Percentiles rank a stretch among this genome's conserved stretches.
Conservation (phyloP, 2,888 invertebrate genomes). For the Nomada hirtipes region DNA sequence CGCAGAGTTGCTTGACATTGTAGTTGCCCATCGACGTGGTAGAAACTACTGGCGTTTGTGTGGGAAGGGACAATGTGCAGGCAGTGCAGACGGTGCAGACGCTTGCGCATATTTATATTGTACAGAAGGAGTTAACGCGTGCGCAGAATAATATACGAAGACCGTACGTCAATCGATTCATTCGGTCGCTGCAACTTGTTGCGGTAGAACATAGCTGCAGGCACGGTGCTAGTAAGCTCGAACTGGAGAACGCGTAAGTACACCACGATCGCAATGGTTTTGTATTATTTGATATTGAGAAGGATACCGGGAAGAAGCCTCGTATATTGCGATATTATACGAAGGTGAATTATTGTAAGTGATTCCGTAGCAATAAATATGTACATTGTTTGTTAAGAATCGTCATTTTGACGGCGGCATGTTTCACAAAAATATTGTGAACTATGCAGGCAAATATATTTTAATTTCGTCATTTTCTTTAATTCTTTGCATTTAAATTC, state of each 20-base stretch:
- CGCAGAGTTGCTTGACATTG: not conserved
- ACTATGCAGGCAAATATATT: no score
- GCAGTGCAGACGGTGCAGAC: accelerated
- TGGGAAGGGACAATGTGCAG: no score
- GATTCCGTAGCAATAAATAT: not conserved
- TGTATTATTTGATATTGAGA: no score
- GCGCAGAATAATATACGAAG: not conserved
- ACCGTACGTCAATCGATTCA: slow-evolving; percentile 13
- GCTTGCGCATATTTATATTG: not conserved
- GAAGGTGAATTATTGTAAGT: slow-evolving; percentile 58
- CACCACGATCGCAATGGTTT: no score
- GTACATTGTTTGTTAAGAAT: not conserved
- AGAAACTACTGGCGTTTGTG: not conserved
- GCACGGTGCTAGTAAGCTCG: no score
- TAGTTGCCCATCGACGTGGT: not conserved
- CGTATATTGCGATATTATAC: no score
- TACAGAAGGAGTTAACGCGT: not conserved
- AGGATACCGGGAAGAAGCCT: no score
- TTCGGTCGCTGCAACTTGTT: slow-evolving; percentile 1
- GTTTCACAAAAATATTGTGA: no score
- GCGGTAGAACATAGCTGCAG: slow-evolving; percentile 27
- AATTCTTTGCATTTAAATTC: no score
- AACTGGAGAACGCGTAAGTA: no score
- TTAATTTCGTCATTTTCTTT: no score
- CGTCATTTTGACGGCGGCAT: no score